phyloP scores from a whole-genome alignment of 2,113 vertebrate species.

The Elephantulus edwardii region DNA sequence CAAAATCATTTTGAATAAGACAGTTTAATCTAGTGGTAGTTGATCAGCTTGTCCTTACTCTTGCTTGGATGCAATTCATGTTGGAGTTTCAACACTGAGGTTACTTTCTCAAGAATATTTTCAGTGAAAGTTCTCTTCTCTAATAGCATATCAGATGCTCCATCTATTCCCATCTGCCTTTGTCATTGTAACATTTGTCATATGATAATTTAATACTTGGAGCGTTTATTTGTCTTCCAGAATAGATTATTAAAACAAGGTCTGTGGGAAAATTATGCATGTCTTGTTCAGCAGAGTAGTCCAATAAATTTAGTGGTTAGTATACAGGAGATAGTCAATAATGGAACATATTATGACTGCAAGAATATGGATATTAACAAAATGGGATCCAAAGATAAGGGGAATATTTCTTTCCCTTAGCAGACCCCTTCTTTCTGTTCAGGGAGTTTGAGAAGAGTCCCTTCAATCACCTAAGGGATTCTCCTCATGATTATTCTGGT shows the following conservation, averaged over 20 bases:
- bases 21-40: neutral
- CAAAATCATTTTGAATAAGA: neutral
- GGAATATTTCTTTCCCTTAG: neutral
- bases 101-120: neutral
- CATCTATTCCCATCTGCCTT: neutral
- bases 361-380: neutral
- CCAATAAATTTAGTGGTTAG: neutral
- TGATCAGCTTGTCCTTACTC: neutral
- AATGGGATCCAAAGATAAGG: neutral
- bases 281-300: no score
- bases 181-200: neutral
- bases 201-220: neutral
- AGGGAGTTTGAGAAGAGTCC: neutral
- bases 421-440: neutral
- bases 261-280: no score
- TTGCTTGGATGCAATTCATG: neutral
- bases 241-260: neutral
- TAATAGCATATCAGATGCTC: neutral
- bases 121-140: neutral
- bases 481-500: neutral
- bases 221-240: neutral
- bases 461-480: no score
- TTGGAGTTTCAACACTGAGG: neutral
- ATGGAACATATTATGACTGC: neutral
- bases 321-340: neutral